phyloP scores from a whole-genome alignment of 2,797 vertebrate genomes.

The Moxostoma hubbsi region DNA sequence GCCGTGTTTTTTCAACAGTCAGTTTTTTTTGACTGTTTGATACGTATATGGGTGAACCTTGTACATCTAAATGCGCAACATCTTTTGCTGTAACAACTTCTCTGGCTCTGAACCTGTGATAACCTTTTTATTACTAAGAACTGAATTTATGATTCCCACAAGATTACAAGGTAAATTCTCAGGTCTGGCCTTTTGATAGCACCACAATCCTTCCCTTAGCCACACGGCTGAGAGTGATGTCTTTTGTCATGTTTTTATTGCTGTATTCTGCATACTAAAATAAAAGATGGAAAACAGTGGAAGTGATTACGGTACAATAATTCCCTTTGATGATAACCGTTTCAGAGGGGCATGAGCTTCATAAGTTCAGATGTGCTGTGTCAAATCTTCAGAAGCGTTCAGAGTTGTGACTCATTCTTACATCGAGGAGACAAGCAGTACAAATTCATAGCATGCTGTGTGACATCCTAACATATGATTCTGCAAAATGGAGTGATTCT shows the following conservation, averaged over 20 bases:
- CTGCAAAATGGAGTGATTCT: background rate
- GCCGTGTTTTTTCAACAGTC: background rate
- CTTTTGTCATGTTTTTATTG: conserved; percentile 49
- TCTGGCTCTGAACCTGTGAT: too few relatives aligned
- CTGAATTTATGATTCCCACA: too few relatives aligned
- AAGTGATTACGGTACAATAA: conserved; percentile 46
- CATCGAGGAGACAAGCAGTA: conserved; percentile 25
- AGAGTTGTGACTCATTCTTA: conserved; percentile 45
- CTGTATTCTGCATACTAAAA: too few relatives aligned
- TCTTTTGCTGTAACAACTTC: too few relatives aligned
- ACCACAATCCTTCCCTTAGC: conserved; percentile 34
- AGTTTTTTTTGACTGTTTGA: background rate
- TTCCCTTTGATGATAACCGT: conserved; percentile 58
- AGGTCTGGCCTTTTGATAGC: background rate
- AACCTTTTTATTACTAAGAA: too few relatives aligned
- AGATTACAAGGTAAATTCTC: too few relatives aligned
- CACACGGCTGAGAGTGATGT: background rate
- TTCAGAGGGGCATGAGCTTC: conserved; percentile 45
- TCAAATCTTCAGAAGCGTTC: conserved; percentile 43
- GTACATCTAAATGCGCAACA: too few relatives aligned
- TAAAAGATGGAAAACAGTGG: conserved; percentile 41
- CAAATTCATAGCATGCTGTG: conserved; percentile 5
- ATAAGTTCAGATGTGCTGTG: conserved; percentile 53
- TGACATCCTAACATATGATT: conserved; percentile 24
- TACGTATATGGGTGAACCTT: too few relatives aligned